Percentiles rank a stretch among this genome's conserved stretches.
phyloP scores from a whole-genome alignment of 2,797 vertebrate genomes.

The Chiloscyllium punctatum region DNA sequence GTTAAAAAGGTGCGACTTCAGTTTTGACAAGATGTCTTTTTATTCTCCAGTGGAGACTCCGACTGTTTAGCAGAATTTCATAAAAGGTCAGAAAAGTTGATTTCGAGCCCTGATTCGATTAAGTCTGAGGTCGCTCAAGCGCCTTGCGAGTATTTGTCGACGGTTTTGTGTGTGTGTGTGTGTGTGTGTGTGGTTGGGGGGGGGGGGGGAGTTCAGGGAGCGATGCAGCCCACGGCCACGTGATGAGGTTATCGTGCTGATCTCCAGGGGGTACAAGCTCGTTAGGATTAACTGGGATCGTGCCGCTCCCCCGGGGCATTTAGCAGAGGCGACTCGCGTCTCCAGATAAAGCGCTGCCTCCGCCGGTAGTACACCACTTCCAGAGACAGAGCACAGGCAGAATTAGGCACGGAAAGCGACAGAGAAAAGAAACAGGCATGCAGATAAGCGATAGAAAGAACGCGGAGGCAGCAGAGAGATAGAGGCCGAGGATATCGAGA shows the following conservation, averaged over 20 bases:
- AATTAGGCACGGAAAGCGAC: constrained; percentile 22
- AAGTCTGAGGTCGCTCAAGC: neutral
- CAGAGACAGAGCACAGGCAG: neutral
- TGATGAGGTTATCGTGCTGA: constrained; percentile 23
- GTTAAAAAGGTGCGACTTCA: neutral
- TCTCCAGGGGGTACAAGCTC: constrained; percentile 31
- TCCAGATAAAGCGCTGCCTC: constrained; percentile 30
- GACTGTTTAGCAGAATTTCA: neutral
- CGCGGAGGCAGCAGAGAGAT: constrained; percentile 37
- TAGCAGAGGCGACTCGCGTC: constrained; percentile 23
- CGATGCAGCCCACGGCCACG: neutral
- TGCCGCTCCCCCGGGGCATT: constrained; percentile 16
- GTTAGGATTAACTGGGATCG: constrained; percentile 38
- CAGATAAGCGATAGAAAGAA: constrained; percentile 32
- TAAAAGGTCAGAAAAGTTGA: constrained; percentile 10
- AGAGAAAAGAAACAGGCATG: constrained; percentile 25
- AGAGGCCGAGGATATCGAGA: constrained; percentile 34
- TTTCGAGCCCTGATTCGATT: neutral
- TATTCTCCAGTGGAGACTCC: neutral
- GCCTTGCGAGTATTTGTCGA: constrained; percentile 9
- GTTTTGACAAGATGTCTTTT: neutral
- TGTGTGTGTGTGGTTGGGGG: too few species aligned
- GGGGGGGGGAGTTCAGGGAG: neutral
- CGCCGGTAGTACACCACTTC: neutral
- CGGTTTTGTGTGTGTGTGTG: neutral